A percentile compares a stretch with the other conserved stretches of the same genome.
phyloP scores from a whole-genome alignment of 2,113 vertebrate genomes.

The Chloropsis cyanopogon region DNA sequence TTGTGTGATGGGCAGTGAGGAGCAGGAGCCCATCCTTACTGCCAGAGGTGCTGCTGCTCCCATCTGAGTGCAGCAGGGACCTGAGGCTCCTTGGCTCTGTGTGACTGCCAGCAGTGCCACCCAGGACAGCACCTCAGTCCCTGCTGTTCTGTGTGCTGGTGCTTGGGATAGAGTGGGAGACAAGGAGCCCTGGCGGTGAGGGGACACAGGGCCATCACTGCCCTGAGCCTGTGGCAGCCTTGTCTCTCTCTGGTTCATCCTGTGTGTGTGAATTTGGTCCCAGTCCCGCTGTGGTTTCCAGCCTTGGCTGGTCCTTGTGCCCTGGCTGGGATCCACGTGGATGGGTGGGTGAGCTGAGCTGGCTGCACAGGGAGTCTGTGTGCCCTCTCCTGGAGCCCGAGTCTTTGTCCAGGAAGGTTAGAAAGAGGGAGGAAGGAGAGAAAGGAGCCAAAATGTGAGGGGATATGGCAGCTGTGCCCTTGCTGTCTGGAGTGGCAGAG shows the following conservation, averaged over 20 bases:
- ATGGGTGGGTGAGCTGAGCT: accelerated
- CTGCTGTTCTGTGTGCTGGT: background rate
- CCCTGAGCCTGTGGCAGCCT: background rate
- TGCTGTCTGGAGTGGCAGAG: background rate
- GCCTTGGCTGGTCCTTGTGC: background rate
- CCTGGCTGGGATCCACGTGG: background rate
- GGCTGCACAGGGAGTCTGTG: background rate
- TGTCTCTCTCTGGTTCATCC: background rate
- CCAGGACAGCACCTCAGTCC: background rate
- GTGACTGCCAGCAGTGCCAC: background rate
- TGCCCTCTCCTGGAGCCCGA: background rate
- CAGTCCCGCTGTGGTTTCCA: background rate
- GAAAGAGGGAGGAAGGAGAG: background rate
- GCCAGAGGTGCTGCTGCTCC: background rate
- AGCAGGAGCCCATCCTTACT: background rate
- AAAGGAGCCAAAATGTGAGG: background rate
- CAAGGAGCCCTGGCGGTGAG: background rate
- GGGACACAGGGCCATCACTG: background rate
- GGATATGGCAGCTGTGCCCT: background rate
- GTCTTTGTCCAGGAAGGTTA: background rate
- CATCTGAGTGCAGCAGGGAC: background rate
- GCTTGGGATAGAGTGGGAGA: background rate
- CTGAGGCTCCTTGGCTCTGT: background rate
- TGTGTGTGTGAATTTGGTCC: background rate
- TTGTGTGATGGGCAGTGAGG: background rate